A percentile compares a stretch with the other conserved stretches of the same genome.
Conservation (phyloP, 2,888 invertebrate genomes). For the Deilephila porcellus region DNA sequence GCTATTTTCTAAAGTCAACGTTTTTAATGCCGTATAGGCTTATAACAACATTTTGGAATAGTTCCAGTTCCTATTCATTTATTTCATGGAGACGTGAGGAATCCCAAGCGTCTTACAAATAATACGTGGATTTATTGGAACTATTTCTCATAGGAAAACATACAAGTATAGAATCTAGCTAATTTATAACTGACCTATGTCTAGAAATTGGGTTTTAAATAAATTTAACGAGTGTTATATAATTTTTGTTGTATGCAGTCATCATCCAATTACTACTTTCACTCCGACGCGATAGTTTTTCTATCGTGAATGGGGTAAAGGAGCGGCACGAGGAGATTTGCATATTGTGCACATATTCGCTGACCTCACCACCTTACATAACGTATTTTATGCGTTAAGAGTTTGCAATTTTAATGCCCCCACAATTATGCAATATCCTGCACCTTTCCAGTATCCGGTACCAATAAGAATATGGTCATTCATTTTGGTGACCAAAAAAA, state of each 20-base stretch:
- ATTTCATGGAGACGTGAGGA: too few relatives aligned
- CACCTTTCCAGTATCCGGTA: not conserved
- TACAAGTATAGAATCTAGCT: too few relatives aligned
- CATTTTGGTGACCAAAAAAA: not conserved
- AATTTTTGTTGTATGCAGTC: not conserved
- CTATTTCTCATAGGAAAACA: too few relatives aligned
- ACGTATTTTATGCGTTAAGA: not conserved
- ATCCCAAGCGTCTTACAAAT: too few relatives aligned
- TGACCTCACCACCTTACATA: not conserved
- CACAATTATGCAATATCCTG: conserved; percentile 2
- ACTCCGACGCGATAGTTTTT: not conserved
- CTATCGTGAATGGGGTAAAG: not conserved
- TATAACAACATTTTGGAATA: too few relatives aligned
- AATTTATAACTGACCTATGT: too few relatives aligned
- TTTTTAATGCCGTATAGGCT: too few relatives aligned
- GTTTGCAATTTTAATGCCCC: not conserved
- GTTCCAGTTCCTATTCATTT: too few relatives aligned
- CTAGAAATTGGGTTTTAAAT: too few relatives aligned
- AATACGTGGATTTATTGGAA: too few relatives aligned
- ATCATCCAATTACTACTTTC: not conserved
- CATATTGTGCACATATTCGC: conserved; percentile 4
- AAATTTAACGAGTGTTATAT: not conserved
- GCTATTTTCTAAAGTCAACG: too few relatives aligned
- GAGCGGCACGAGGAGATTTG: not conserved
- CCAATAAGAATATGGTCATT: not conserved